Conservation (phyloP, 2,888 invertebrate species). For the Trissonchulus latispiculum region DNA sequence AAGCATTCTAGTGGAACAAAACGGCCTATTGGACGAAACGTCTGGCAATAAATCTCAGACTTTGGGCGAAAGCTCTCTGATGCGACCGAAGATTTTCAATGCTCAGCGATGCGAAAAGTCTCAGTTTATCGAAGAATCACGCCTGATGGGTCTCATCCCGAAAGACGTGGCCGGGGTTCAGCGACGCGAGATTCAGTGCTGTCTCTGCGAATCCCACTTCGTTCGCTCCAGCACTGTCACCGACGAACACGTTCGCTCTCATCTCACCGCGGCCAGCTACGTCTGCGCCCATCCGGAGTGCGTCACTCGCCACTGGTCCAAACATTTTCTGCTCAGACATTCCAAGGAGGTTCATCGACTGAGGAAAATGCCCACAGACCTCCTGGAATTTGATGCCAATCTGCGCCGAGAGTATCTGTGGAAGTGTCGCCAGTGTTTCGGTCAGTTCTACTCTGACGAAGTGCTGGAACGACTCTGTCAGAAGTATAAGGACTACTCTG, state of each 20-base stretch:
- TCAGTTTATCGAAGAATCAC: constrained; percentile 26
- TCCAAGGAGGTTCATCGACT: constrained; percentile 19
- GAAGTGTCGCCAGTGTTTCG: background rate
- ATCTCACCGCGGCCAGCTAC: constrained; percentile 19
- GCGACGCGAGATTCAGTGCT: constrained; percentile 23
- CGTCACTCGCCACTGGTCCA: constrained; percentile 20
- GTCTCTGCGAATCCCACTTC: constrained; percentile 22
- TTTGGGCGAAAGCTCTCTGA: background rate
- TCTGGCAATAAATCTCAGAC: background rate
- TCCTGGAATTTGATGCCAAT: background rate
- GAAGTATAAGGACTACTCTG: background rate
- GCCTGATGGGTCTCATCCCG: constrained; percentile 25
- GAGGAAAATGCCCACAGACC: background rate
- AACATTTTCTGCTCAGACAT: constrained; percentile 19
- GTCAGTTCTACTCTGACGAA: background rate
- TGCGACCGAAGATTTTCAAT: constrained; percentile 27
- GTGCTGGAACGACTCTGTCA: background rate
- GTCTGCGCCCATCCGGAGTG: constrained; percentile 24
- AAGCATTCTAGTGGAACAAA: constrained; percentile 10
- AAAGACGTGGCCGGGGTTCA: constrained; percentile 24
- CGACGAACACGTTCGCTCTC: constrained; percentile 27
- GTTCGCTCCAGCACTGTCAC: constrained; percentile 18
- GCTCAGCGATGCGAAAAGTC: constrained; percentile 26
- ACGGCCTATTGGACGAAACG: background rate
- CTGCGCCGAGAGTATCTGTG: background rate